These are phyloP conservation scores for Tyrannus savana DNA, from an alignment of 2,113 vertebrate genomes.

Conservation along the genomic window DNA sequence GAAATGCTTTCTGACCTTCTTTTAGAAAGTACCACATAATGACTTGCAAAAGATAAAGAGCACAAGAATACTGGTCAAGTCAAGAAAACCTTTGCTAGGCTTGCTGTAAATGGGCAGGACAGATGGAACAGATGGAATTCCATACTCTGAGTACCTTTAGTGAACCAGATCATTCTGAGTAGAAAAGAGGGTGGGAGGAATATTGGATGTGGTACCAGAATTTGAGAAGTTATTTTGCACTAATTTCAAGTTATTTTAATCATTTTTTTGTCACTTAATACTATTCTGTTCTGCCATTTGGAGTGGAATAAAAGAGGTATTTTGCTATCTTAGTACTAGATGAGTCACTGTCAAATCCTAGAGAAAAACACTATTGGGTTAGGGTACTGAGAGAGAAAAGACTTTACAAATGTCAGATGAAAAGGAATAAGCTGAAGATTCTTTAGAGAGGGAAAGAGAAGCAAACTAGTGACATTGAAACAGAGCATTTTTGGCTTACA, in stretches of 20 bases:
- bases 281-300: background rate
- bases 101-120: background rate
- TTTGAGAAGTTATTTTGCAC: background rate
- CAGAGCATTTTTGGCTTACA: background rate
- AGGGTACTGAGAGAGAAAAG: background rate
- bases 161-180: background rate
- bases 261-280: background rate
- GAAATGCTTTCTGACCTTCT: background rate
- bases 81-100: background rate
- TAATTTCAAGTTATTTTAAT: background rate
- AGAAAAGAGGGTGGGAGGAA: background rate
- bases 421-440: background rate
- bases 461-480: background rate
- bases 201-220: background rate
- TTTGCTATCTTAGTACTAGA: background rate
- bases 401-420: background rate
- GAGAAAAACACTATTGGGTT: background rate
- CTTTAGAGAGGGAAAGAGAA: background rate
- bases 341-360: background rate
- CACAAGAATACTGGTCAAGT: background rate
- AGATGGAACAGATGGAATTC: background rate
- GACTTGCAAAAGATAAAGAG: background rate
- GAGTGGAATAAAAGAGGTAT: background rate
- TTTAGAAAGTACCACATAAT: background rate
- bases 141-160: background rate